Evolutionary conservation across 2,888 invertebrate genomes (phyloP).

Genomic region (Melieria crassipennis): DNA sequence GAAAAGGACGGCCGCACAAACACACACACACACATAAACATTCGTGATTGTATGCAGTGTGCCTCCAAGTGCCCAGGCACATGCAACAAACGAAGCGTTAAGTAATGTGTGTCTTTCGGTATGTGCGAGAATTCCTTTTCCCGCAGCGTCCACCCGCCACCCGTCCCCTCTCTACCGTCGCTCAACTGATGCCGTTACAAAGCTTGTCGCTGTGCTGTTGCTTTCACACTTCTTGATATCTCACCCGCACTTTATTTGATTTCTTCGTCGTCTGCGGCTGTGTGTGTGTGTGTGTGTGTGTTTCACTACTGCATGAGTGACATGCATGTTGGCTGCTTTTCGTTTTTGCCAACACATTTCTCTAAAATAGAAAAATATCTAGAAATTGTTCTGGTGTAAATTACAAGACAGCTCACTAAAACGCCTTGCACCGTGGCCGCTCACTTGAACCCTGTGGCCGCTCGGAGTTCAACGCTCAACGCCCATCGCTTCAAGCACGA

Average conservation of each 20-base stretch:
- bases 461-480: neutral
- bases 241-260: slow-evolving; percentile 24
- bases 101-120: slow-evolving; percentile 21
- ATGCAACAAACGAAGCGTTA: slow-evolving; percentile 22
- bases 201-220: too few species aligned
- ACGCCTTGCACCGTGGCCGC: too few species aligned
- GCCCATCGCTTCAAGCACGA: neutral
- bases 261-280: neutral
- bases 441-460: too few species aligned
- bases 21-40: neutral
- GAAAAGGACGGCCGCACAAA: neutral
- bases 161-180: neutral
- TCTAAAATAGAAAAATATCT: slow-evolving; percentile 17
- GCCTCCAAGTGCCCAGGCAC: neutral
- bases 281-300: too few species aligned
- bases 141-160: neutral
- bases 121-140: slow-evolving; percentile 21
- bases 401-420: neutral
- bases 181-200: neutral
- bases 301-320: too few species aligned
- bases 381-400: neutral
- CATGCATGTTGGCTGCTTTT: too few species aligned
- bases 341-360: neutral
- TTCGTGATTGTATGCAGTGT: neutral
- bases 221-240: slow-evolving; percentile 16